Percentiles rank a stretch among this genome's conserved stretches.
These are phyloP conservation scores for Rallus crepitans DNA, from an alignment of 2,797 vertebrate species.

Conservation along the genomic window DNA sequence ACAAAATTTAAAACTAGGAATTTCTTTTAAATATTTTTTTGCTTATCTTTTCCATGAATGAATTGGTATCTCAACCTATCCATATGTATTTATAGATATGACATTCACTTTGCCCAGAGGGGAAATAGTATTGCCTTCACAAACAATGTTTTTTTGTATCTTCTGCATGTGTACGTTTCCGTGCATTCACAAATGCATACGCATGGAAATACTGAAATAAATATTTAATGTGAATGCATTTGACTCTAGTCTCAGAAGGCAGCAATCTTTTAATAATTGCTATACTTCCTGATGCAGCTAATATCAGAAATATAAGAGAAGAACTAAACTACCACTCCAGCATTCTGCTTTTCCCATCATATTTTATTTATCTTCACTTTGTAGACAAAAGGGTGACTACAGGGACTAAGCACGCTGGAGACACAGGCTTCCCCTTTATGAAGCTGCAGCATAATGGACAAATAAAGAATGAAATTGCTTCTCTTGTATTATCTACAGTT, in stretches of 20 bases:
- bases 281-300: background rate
- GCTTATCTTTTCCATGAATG: background rate
- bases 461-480: background rate
- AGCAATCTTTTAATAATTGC: background rate
- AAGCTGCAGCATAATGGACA: background rate
- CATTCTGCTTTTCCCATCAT: background rate
- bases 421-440: background rate
- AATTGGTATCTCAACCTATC: background rate
- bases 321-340: background rate
- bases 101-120: background rate
- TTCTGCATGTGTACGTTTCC: background rate
- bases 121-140: background rate
- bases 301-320: background rate
- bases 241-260: background rate
- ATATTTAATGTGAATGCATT: conserved; percentile 4
- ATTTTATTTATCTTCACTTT: background rate
- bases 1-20: background rate
- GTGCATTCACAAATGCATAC: background rate
- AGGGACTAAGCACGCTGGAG: background rate
- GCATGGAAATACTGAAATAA: background rate
- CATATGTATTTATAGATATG: background rate
- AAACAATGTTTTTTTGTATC: background rate
- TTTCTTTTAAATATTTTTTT: background rate
- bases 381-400: background rate
- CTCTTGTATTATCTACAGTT: background rate